Percentiles rank a stretch among this genome's conserved stretches.
These are phyloP conservation scores for Chelonoidis abingdonii DNA, from an alignment of 2,113 vertebrate species.

Conservation along the genomic window DNA sequence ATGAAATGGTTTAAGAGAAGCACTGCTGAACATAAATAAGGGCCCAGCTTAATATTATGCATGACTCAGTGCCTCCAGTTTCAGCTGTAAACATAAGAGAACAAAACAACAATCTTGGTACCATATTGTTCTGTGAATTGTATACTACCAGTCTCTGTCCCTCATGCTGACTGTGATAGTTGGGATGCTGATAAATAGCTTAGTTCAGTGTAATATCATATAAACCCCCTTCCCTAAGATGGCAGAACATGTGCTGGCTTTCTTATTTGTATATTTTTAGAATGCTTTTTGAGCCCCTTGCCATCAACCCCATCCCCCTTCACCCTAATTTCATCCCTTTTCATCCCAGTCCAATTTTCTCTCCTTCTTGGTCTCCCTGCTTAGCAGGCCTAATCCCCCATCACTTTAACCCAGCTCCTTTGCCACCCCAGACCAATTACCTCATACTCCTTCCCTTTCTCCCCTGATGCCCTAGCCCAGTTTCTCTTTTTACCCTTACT, in stretches of 20 bases:
- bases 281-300: background rate
- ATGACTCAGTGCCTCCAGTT: constrained; percentile 10
- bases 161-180: fast-evolving
- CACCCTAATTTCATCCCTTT: background rate
- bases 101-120: background rate
- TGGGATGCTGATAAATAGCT: background rate
- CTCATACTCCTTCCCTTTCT: background rate
- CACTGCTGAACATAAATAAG: constrained; percentile 51
- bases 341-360: background rate
- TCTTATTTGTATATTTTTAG: background rate
- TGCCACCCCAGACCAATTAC: background rate
- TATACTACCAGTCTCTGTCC: background rate
- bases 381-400: background rate
- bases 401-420: background rate
- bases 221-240: fast-evolving
- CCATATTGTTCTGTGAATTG: background rate
- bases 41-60: constrained; percentile 17
- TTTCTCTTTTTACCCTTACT: fast-evolving
- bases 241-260: background rate
- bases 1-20: constrained; percentile 66
- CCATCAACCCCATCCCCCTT: background rate
- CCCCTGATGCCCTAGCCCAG: background rate
- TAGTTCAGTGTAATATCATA: background rate
- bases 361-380: background rate
- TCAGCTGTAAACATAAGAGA: background rate